phyloP scores from a whole-genome alignment of 2,113 vertebrate species.

The Henicopernis longicauda region DNA sequence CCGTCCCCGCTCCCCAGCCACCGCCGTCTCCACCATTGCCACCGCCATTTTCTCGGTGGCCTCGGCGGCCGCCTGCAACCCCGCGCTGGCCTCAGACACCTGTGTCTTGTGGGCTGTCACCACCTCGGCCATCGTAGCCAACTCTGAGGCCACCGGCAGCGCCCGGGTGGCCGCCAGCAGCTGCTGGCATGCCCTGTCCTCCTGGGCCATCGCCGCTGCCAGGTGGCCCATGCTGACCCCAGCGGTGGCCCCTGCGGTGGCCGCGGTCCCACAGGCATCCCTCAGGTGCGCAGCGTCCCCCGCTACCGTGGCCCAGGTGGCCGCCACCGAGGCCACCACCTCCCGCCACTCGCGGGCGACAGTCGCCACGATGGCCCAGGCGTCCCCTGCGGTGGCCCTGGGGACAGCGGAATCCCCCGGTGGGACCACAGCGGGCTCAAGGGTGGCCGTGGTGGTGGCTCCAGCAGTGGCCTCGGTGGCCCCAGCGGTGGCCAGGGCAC shows the following conservation, averaged over 20 bases:
- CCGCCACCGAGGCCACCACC: not conserved
- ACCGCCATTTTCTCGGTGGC: not conserved
- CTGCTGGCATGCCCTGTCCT: accelerated
- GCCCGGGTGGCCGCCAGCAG: accelerated
- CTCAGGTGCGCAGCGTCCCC: accelerated
- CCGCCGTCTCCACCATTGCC: not conserved
- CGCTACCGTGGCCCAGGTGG: not conserved
- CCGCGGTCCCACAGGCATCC: accelerated
- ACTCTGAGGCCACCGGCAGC: not conserved
- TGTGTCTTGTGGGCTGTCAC: accelerated
- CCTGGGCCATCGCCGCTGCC: accelerated
- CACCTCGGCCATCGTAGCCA: not conserved
- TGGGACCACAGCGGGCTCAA: no score
- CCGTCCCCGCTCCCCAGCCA: accelerated
- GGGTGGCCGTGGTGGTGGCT: no score
- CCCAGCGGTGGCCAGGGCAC: not conserved
- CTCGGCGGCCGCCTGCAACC: not conserved
- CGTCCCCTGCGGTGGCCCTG: not conserved
- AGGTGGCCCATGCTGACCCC: accelerated
- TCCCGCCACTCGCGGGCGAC: not conserved
- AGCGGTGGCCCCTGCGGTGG: accelerated
- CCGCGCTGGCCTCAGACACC: not conserved
- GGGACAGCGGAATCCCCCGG: not conserved
- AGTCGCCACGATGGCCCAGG: not conserved
- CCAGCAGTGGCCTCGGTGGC: not conserved